A percentile compares a stretch with the other conserved stretches of the same genome.
Conservation (phyloP, 1,140 invertebrate genomes). For the Geopemphigus sp. region DNA sequence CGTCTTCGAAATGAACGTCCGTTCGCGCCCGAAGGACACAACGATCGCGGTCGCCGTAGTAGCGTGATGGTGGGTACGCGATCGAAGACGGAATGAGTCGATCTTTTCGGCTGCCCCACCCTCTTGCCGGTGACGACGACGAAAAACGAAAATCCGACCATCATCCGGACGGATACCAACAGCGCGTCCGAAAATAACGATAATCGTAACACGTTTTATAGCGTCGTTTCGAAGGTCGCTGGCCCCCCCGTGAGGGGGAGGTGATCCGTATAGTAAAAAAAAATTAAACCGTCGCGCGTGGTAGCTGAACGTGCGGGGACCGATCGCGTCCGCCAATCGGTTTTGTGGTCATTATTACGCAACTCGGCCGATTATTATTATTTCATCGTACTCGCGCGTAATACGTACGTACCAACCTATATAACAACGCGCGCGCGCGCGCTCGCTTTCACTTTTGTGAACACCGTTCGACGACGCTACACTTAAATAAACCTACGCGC, state of each 20-base stretch:
- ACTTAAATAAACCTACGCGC: too few species aligned
- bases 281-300: too few species aligned
- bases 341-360: constrained; percentile 37
- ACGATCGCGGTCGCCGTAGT: too few species aligned
- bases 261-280: too few species aligned
- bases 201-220: background rate
- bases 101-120: too few species aligned
- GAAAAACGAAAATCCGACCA: background rate
- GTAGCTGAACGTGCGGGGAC: too few species aligned
- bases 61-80: too few species aligned
- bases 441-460: constrained; percentile 7
- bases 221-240: too few species aligned
- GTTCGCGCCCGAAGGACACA: background rate
- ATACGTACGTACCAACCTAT: background rate
- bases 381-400: background rate
- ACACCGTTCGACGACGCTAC: background rate
- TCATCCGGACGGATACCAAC: background rate
- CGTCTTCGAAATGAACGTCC: background rate
- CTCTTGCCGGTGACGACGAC: background rate
- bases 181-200: background rate
- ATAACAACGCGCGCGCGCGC: background rate
- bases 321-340: background rate
- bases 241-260: too few species aligned
- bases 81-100: too few species aligned
- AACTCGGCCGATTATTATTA: constrained; percentile 16